Evolutionary conservation across 2,797 vertebrate species (phyloP), one percentile per base, ranked within the genome.

Genomic region (Catamblyrhynchus diadema): DNA sequence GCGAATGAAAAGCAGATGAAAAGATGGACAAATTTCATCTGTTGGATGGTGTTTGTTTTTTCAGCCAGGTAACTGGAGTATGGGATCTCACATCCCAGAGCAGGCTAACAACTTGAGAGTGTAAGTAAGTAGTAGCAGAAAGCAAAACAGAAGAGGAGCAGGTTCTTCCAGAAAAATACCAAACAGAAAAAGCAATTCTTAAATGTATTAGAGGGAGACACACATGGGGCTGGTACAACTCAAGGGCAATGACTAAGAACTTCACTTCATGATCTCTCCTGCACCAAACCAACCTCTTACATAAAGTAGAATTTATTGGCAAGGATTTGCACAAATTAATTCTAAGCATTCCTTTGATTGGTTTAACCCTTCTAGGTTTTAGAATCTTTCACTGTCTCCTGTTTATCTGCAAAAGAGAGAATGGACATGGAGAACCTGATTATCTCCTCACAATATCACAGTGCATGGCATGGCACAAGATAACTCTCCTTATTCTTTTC

Each of bases 1-100:
- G 60, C 1, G 2, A 86, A 88, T 91, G 84, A 86, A 79, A 82
- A 80, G 77, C 35, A 75, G 88, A 93, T 91, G 88, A 82, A 84
- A 93, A 93, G 39, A 61, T 82, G 79, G 72, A 54, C 28, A 50
- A 24, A 30, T 88, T 57, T 86, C 14, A 73, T 80, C 30, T 61
- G 44, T 13, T 74, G 65, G 11, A 22, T 45, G 32, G 9, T 20
- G 66, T 50, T 82, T 80, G 56, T 56, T 66, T 77, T 82, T 78
- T 65, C 12, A 54, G 44, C 47, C 39, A 19, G 48, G 60, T 84
- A 75, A 57, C 60, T 69, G 39, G 47, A 82, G 71, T 30, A 39
- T 50, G 44, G 51, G 51, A 66, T 70, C 41, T 82, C 48, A 6
- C 33, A 54, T 75, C 44, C n/a, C 30, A 25, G 56, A 83, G 42